Evolutionary conservation across 1,140 invertebrate species (phyloP), one percentile per base, ranked within the genome.

Genomic region (Caenorhabditis remanei): DNA sequence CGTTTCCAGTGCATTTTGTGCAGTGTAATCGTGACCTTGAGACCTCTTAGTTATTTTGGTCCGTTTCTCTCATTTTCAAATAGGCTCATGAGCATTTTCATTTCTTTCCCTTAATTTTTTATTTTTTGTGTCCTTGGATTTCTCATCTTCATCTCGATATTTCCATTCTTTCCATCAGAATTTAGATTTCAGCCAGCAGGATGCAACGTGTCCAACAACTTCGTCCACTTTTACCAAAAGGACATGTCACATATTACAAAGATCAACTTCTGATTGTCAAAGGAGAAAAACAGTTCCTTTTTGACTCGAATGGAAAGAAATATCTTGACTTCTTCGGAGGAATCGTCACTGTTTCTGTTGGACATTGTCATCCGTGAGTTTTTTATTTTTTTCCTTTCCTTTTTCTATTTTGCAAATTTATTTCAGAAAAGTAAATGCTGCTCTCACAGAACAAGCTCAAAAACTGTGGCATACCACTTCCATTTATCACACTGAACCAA

Each of bases 301-400:
- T 95, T 93, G 97, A 98, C 92, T 94, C 96, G 84, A 94, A 95
- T 75, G 96, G 96, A 8, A 95, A 95, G 89, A 94, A 96, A 90
- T 99, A 98, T 93, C 94, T 99, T 41, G 97, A 99, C 75, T 90
- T 92, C 89, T 97, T 98, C 93, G 97, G 95, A 13, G 98, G 98
- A 16, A 98, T 99, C 89, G 97, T 97, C 4, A 99, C 98, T 0
- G 96, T 99, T 43, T 97, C 96, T 83, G 96, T 99, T n/a, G 98
- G 98, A 32, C 97, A 99, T 93, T 98, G 96, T 93, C 97, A 99
- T 94, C 97, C 97, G 96, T 98, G 95, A 95, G 96, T 95, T 40
- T 75, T 55, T 61, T 85, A 84, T 93, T 92, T 19, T 88, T 95
- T 1, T 21, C 8, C 19, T n/a, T 58, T n/a, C 1, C 55, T 19